Evolutionary conservation across 2,797 vertebrate species (phyloP).

Genomic region (Dermochelys coriacea): DNA sequence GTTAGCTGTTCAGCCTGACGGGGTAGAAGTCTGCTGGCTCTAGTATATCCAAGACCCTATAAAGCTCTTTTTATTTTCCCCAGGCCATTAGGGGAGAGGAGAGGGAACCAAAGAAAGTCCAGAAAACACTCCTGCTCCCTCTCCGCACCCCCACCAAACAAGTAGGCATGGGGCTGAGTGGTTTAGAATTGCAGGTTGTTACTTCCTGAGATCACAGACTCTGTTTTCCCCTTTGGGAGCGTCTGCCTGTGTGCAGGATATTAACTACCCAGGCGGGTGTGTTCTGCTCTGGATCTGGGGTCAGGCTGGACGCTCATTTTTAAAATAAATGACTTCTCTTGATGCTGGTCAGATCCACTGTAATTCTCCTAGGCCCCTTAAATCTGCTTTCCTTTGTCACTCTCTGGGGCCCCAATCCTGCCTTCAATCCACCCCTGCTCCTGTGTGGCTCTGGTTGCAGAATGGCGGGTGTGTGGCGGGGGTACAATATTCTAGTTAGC

Average conservation of each 20-base stretch:
- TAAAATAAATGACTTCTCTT: neutral
- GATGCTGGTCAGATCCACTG: neutral
- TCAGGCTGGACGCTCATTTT: neutral
- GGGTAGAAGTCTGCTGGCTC: neutral
- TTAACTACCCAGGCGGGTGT: too few relatives aligned
- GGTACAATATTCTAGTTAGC: neutral
- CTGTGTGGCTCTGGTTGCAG: neutral
- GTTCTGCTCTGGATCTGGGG: neutral
- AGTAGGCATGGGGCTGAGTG: neutral
- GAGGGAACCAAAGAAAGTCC: neutral
- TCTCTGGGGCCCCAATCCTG: neutral
- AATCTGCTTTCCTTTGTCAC: neutral
- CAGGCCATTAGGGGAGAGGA: neutral
- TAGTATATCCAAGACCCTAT: neutral
- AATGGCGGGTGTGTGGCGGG: accelerated
- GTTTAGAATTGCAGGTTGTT: neutral
- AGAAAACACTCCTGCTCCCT: neutral
- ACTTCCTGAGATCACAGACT: neutral
- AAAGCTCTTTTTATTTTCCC: neutral
- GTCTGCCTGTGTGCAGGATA: neutral
- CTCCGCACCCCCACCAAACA: neutral
- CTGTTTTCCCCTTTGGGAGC: neutral
- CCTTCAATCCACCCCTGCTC: neutral
- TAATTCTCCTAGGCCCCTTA: neutral
- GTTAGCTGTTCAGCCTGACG: neutral